A percentile compares a stretch with the other conserved stretches of the same genome.
Evolutionary conservation across 2,888 invertebrate genomes (phyloP).

Genomic region (Teinopalpus imperialis): DNA sequence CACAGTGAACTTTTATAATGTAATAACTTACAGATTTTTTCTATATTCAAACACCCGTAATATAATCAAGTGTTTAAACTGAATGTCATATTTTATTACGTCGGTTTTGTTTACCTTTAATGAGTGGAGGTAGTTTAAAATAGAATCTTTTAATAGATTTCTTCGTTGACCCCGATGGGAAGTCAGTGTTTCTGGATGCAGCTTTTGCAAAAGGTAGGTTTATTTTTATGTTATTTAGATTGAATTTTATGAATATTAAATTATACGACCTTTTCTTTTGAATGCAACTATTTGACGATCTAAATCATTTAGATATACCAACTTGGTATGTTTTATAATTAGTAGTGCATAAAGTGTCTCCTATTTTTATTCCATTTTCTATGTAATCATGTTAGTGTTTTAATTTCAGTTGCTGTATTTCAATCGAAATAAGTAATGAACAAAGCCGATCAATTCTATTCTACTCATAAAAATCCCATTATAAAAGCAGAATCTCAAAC

Average conservation of each 20-base stretch:
- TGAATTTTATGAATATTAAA: not conserved
- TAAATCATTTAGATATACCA: too few relatives aligned
- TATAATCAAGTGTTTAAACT: slow-evolving; percentile 36
- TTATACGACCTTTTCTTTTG: not conserved
- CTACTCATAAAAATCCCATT: slow-evolving; percentile 48
- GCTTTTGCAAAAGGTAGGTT: slow-evolving; percentile 61
- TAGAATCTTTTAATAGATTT: slow-evolving; percentile 77
- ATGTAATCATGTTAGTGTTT: slow-evolving; percentile 31
- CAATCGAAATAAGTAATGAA: slow-evolving; percentile 57
- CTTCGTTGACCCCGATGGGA: slow-evolving; percentile 59
- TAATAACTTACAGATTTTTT: not conserved
- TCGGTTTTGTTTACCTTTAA: slow-evolving; percentile 55
- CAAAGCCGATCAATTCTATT: slow-evolving; percentile 45
- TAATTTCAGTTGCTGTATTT: slow-evolving; percentile 47
- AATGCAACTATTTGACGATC: too few relatives aligned
- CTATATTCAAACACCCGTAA: not conserved
- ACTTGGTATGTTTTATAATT: too few relatives aligned
- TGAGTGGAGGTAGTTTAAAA: slow-evolving; percentile 53
- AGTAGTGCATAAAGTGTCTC: too few relatives aligned
- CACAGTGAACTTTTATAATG: not conserved
- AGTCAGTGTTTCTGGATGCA: slow-evolving; percentile 51
- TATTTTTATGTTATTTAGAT: slow-evolving; percentile 37
- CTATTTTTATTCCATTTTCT: too few relatives aligned
- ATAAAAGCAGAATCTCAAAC: slow-evolving; percentile 62
- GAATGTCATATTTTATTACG: slow-evolving; percentile 37